Evolutionary conservation across 1,140 invertebrate genomes (phyloP), one percentile per base, ranked within the genome.

Genomic region (Brachionus sp.): DNA sequence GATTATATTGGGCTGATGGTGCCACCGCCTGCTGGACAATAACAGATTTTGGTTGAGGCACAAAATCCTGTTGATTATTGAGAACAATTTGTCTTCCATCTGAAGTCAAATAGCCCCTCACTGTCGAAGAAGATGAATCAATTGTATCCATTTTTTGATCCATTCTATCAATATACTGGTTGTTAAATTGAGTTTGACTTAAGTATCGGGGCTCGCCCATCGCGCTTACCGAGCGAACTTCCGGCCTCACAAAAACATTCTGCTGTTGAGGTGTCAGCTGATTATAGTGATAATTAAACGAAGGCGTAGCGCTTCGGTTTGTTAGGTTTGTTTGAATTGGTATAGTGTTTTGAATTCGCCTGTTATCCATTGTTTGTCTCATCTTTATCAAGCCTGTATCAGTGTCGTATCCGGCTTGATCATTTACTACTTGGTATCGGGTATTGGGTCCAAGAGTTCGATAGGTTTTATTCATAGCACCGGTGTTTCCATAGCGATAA

Each of bases 211-310:
- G 66, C 9, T 70, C 66, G 29, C 66, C 66, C 35, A 70, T 39
- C 7, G 66, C 66, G 39, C 66, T 70, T 6, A 39, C 33, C 4
- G 66, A 35, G 7, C 66, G 29, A 37, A 39, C n/a, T 33, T 70
- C 66, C 5, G 66, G 66, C 16, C 66, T 42, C 2, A n/a, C 37
- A 39, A 39, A 70, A 70, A 37, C 33, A 37, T 44, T 19, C 44
- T 75, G 70, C 25, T 75, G 70, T 39, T 75, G 70, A 29, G 70
- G 70, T 25, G 39, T 75, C 1, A 75, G 44, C 12, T 75, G 70
- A 29, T 75, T 75, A n/a, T 75, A 75, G n/a, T 75, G 70, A 46
- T 75, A 75, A 39, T 75, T 75, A 75, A 75, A 75, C 19, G 70
- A 75, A 19, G 70, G 70, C 25, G 70, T 75, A 29, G 44, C 70